A percentile compares a stretch with the other conserved stretches of the same genome.
Conservation (phyloP, 1,140 invertebrate genomes). For the Delia radicum region DNA sequence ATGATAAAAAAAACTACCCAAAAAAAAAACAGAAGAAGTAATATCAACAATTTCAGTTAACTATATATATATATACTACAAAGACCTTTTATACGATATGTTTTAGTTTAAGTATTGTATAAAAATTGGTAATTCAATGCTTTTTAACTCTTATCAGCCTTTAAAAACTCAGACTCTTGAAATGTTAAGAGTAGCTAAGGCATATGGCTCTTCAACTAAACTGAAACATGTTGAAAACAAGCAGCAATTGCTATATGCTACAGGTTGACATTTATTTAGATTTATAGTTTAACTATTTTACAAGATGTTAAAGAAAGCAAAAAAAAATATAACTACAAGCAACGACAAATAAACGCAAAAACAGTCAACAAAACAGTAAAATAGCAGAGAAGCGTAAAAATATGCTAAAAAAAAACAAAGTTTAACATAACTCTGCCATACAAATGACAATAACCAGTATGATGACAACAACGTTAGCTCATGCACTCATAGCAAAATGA, state of each 20-base stretch:
- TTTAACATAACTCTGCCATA: neutral
- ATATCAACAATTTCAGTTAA: neutral
- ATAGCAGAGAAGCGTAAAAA: neutral
- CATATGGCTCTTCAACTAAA: neutral
- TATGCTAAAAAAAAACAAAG: neutral
- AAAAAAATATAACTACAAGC: neutral
- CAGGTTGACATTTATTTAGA: constrained; percentile 24
- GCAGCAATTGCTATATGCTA: constrained; percentile 23
- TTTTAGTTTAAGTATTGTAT: neutral
- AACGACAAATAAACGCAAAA: neutral
- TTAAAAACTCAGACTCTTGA: neutral
- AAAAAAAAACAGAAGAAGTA: neutral
- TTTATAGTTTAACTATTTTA: constrained; percentile 23
- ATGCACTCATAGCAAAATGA: no score
- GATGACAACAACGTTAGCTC: no score
- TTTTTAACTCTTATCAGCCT: constrained; percentile 17
- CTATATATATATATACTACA: no score
- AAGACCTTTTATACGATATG: neutral
- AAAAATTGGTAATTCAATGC: constrained; percentile 23
- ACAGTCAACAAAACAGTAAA: neutral
- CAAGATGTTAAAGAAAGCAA: neutral
- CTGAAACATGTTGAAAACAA: constrained; percentile 17
- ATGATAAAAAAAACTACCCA: neutral
- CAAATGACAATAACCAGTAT: constrained; percentile 10
- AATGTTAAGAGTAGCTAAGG: neutral